These are phyloP conservation scores for Lonchura striata DNA, from an alignment of 2,113 vertebrate species.

Conservation along the genomic window DNA sequence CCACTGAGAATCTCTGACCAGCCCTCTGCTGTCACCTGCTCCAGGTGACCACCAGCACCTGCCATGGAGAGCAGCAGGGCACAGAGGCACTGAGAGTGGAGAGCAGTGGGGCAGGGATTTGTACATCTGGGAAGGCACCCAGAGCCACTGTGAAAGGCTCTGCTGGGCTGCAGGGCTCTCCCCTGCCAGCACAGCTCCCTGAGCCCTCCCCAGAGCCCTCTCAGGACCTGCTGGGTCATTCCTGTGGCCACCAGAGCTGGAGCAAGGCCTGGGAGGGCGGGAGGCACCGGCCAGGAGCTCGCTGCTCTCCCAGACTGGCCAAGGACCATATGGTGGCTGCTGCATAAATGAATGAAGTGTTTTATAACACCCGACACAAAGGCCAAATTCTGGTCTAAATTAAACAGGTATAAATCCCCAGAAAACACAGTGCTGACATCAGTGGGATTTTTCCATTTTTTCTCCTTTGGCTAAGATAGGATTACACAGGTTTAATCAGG, in stretches of 20 bases:
- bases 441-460: background rate
- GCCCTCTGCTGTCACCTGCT: background rate
- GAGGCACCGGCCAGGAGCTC: background rate
- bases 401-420: slow-evolving; percentile 6
- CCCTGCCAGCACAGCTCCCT: background rate
- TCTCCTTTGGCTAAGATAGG: background rate
- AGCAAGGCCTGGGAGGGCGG: rapidly evolving
- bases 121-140: rapidly evolving
- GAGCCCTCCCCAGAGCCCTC: background rate
- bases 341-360: background rate
- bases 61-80: rapidly evolving
- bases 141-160: background rate
- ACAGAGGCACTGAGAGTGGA: too few species aligned
- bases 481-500: background rate
- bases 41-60: background rate
- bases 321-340: background rate
- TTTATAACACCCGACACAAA: background rate
- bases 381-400: background rate
- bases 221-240: background rate
- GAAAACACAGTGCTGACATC: background rate
- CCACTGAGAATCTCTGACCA: rapidly evolving
- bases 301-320: background rate
- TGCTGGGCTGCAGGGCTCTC: background rate
- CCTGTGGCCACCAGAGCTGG: rapidly evolving
- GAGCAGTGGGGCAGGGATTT: background rate